A percentile compares a stretch with the other conserved stretches of the same genome.
These are phyloP conservation scores for Parus major DNA, from an alignment of 2,113 vertebrate genomes.

Conservation along the genomic window DNA sequence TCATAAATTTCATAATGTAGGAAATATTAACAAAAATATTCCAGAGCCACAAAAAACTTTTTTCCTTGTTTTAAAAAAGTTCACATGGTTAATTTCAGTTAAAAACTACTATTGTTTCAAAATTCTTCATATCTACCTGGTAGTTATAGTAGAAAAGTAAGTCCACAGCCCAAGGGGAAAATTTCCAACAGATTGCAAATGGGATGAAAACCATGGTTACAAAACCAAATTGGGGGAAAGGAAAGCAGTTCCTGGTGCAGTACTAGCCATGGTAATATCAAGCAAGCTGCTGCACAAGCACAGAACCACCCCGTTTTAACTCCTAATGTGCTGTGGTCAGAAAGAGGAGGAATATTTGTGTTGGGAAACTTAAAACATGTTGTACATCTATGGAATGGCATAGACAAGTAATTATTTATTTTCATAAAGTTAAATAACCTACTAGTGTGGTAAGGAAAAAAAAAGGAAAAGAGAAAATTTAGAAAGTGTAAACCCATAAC, in stretches of 20 bases:
- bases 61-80: neutral
- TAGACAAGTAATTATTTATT: neutral
- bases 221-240: neutral
- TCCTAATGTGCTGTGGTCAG: neutral
- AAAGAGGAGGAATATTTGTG: neutral
- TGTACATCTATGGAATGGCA: neutral
- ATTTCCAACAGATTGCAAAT: neutral
- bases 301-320: neutral
- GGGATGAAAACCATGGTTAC: neutral
- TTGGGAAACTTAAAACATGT: neutral
- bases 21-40: neutral
- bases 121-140: neutral
- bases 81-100: neutral
- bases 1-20: neutral
- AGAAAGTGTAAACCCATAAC: neutral
- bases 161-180: neutral
- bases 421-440: neutral
- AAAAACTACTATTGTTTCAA: neutral
- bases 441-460: neutral
- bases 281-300: neutral
- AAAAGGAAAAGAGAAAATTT: neutral
- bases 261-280: neutral
- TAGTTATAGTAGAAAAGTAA: neutral
- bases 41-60: neutral
- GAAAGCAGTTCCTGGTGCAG: neutral